A percentile compares a stretch with the other conserved stretches of the same genome.
phyloP scores from a whole-genome alignment of 2,888 invertebrate genomes.

The Ditula angustiorana region DNA sequence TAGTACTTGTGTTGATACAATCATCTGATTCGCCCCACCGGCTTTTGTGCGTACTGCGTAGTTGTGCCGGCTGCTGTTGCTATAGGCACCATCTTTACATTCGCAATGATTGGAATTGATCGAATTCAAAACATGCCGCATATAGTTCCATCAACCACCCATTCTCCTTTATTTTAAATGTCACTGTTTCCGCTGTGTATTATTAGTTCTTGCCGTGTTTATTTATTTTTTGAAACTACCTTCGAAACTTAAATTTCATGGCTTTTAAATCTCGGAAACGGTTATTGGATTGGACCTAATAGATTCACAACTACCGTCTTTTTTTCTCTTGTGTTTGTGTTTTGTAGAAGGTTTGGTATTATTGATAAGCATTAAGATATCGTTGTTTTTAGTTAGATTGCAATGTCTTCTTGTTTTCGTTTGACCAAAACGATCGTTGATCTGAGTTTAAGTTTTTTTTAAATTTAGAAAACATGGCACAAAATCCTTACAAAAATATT shows the following conservation, averaged over 20 bases:
- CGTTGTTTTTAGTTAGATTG: background rate
- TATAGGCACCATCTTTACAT: conserved; percentile 35
- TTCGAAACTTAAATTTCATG: background rate
- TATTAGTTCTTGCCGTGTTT: background rate
- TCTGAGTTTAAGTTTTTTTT: no score
- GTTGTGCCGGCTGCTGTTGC: conserved; percentile 46
- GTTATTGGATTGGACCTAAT: background rate
- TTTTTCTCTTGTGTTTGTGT: background rate
- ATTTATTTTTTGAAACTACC: background rate
- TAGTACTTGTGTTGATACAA: conserved; percentile 37
- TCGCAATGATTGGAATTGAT: conserved; percentile 11
- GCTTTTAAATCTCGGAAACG: background rate
- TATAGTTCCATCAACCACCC: no score
- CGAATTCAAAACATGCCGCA: background rate
- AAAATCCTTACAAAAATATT: background rate
- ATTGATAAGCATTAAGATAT: background rate
- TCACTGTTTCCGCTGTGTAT: no score
- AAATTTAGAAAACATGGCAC: background rate
- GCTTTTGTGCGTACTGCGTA: conserved; percentile 56
- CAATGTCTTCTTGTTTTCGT: no score
- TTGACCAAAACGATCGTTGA: no score
- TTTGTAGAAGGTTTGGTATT: background rate
- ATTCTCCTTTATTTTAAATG: no score
- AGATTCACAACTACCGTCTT: background rate
- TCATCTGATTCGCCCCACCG: conserved; percentile 45